Conservation (phyloP, 1,140 invertebrate species). For the Lucilia cuprina region DNA sequence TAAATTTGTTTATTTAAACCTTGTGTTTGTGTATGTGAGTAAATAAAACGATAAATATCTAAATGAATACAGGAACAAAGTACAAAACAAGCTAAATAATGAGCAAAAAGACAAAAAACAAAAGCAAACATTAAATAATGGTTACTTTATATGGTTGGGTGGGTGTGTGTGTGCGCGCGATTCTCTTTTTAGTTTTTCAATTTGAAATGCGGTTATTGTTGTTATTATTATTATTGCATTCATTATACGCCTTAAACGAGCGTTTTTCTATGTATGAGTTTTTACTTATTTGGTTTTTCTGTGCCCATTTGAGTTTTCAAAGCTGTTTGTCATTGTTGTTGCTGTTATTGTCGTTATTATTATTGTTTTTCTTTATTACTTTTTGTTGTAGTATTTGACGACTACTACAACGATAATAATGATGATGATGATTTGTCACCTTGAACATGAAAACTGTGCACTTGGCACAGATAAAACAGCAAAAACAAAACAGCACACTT, state of each 20-base stretch:
- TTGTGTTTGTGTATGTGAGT: not conserved
- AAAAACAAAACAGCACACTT: not conserved
- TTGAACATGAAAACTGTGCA: conserved; percentile 43
- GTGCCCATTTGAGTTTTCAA: not conserved
- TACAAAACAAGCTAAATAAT: not conserved
- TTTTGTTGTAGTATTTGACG: not conserved
- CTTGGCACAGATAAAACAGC: conserved; percentile 39
- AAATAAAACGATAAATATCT: not conserved
- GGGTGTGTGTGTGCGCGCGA: not conserved
- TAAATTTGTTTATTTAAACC: not conserved
- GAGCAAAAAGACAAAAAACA: no score
- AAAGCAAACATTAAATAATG: no score
- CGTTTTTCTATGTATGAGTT: no score
- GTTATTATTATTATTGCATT: no score
- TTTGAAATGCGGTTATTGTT: no score
- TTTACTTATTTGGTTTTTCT: not conserved
- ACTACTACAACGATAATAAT: not conserved
- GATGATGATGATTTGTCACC: conserved; percentile 38
- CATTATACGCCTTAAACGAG: no score
- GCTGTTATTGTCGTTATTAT: not conserved
- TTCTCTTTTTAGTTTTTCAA: not conserved
- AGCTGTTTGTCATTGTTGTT: not conserved
- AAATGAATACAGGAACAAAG: not conserved
- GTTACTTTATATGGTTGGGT: not conserved
- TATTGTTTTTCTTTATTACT: not conserved